Conservation (phyloP, 2,797 vertebrate genomes). For the Sebastes nivosus region DNA sequence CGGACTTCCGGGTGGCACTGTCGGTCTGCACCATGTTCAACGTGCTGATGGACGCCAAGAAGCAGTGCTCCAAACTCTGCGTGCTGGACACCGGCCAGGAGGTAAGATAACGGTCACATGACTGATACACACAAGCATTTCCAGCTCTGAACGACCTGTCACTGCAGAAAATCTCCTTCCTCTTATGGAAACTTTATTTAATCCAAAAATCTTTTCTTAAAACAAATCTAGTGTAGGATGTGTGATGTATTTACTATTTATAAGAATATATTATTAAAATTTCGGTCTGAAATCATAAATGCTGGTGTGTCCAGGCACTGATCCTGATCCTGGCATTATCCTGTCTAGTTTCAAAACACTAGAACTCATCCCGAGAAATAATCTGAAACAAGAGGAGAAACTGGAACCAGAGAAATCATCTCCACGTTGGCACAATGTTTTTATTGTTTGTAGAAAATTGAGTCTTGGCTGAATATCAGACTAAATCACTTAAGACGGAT, state of each 20-base stretch:
- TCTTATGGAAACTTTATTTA: too few relatives aligned
- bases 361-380: not conserved
- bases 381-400: not conserved
- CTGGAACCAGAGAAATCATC: not conserved
- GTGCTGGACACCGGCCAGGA: conserved; percentile 92
- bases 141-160: not conserved
- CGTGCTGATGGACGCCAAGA: conserved; percentile 92
- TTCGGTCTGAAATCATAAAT: not conserved
- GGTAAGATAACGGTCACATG: conserved; percentile 71
- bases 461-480: conserved; percentile 9
- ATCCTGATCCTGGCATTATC: not conserved
- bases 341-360: not conserved
- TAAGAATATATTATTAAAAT: not conserved
- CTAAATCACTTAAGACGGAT: conserved; percentile 2
- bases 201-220: too few relatives aligned
- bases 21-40: conserved; percentile 98
- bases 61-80: conserved; percentile 93
- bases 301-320: not conserved
- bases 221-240: too few relatives aligned
- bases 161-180: not conserved
- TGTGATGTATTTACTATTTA: too few relatives aligned
- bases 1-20: conserved; percentile 87
- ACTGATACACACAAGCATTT: not conserved
- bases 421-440: not conserved
- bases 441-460: not conserved